Percentiles rank a stretch among this genome's conserved stretches.
These are phyloP conservation scores for Nyctibius grandis DNA, from an alignment of 2,797 vertebrate genomes.

Conservation along the genomic window DNA sequence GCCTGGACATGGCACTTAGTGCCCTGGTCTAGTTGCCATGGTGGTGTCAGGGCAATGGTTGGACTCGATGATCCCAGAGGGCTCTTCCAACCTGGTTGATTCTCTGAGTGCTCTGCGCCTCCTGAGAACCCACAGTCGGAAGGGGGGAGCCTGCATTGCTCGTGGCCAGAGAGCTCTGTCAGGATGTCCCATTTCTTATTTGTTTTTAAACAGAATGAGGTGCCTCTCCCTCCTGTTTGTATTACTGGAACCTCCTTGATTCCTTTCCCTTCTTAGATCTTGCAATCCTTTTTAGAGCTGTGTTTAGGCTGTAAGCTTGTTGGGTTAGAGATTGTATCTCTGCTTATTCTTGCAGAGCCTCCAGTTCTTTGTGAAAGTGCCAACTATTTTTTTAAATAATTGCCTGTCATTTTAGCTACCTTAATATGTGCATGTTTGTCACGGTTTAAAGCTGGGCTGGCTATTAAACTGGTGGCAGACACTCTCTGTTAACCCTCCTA, in stretches of 20 bases:
- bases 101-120: slow-evolving; percentile 23
- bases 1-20: no score
- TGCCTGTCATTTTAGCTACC: background rate
- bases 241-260: background rate
- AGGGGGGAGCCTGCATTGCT: background rate
- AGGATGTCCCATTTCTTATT: rapidly evolving
- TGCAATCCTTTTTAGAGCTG: background rate
- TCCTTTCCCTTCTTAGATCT: background rate
- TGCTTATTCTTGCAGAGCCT: background rate
- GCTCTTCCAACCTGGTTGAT: no score
- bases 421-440: background rate
- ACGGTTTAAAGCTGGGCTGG: no score
- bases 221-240: rapidly evolving
- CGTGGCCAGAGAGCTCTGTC: rapidly evolving
- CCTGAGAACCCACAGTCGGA: rapidly evolving
- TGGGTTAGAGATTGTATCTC: background rate
- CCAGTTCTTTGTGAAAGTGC: background rate
- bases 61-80: no score
- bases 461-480: no score
- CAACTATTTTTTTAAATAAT: background rate
- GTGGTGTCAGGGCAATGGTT: no score
- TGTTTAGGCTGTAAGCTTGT: background rate
- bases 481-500: no score
- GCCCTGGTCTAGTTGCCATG: no score
- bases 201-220: background rate